Evolutionary conservation across 2,113 vertebrate species (phyloP).

Genomic region (Sturnira hondurensis): DNA sequence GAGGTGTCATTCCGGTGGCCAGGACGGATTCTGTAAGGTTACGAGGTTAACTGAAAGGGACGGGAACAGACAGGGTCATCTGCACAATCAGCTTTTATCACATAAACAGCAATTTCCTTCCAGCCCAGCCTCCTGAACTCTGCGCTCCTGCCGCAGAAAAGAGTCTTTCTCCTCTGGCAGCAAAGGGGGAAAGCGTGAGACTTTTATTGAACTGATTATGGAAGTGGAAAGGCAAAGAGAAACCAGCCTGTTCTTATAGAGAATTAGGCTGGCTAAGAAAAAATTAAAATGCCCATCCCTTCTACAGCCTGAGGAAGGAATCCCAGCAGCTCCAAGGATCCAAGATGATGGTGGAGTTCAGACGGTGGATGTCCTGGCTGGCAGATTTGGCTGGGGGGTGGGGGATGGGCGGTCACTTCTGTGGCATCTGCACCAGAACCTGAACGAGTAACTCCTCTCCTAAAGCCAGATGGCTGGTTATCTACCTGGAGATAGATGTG

Average conservation of each 20-base stretch:
- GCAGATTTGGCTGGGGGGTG: background rate
- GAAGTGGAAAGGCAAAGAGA: background rate
- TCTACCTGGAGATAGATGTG: background rate
- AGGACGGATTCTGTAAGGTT: background rate
- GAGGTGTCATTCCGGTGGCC: background rate
- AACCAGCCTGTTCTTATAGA: background rate
- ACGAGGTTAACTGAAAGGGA: background rate
- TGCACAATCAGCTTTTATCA: background rate
- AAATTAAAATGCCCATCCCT: background rate
- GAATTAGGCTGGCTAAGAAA: background rate
- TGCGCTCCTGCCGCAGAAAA: background rate
- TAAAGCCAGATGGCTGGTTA: background rate
- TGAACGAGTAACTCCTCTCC: background rate
- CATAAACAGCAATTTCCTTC: slow-evolving; percentile 32
- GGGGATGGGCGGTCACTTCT: background rate
- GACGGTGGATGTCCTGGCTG: background rate
- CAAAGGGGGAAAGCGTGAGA: background rate
- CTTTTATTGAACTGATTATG: background rate
- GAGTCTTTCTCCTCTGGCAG: background rate
- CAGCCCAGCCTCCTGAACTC: background rate
- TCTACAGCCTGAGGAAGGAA: background rate
- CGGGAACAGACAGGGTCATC: background rate
- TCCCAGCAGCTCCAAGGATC: background rate
- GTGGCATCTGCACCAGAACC: background rate
- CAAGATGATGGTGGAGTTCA: fast-evolving